Evolutionary conservation across 2,113 vertebrate species (phyloP).

Genomic region (Colaptes auratus): DNA sequence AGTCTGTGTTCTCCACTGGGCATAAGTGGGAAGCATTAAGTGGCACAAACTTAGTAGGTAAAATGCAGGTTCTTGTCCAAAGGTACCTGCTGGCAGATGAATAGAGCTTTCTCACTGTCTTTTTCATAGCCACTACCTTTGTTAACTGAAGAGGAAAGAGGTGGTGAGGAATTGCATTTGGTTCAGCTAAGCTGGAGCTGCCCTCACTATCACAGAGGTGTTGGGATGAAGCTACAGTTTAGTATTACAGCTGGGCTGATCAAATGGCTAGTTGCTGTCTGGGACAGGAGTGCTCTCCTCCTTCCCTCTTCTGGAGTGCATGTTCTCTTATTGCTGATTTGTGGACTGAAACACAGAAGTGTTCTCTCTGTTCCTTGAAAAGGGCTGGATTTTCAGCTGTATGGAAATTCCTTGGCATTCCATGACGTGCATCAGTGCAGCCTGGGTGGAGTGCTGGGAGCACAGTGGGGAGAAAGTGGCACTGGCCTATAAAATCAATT

Average conservation of each 20-base stretch:
- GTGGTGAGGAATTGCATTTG: not conserved
- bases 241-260: not conserved
- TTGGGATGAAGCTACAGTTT: not conserved
- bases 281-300: not conserved
- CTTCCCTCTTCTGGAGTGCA: not conserved
- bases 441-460: not conserved
- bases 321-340: not conserved
- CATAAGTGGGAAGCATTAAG: not conserved
- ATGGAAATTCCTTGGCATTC: not conserved
- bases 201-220: not conserved
- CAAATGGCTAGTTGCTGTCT: not conserved
- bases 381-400: not conserved
- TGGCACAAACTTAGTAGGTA: not conserved
- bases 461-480: not conserved
- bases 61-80: too few relatives aligned
- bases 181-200: too few relatives aligned
- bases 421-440: not conserved
- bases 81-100: not conserved
- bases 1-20: not conserved
- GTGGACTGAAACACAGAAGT: not conserved
- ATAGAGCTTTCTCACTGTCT: not conserved
- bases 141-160: not conserved
- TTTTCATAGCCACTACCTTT: not conserved
- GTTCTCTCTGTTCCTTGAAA: not conserved
- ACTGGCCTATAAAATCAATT: not conserved